Base-by-base conservation (phyloP, 2,113 vertebrate genomes). In the Heterotis niloticus region DNA sequence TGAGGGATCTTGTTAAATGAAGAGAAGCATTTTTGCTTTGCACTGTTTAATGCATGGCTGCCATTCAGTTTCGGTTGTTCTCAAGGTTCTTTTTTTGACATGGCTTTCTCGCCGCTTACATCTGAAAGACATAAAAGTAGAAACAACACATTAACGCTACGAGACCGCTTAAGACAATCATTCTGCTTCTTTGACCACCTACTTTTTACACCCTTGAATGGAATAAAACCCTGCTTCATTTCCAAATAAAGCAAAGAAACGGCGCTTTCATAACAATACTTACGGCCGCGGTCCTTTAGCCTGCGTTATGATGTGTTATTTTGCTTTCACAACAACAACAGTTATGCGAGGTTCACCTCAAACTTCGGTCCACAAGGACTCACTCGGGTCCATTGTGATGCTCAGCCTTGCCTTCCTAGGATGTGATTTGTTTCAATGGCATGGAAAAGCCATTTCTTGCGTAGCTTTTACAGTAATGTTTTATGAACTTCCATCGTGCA, bases 61-160 rank as follows among this genome's bases (percentile, higher is more conserved):
- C 77, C 86, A 83, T 68, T 64, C 81, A 82, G 75, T 29, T 5
- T 28, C 60, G 51, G 64, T 20, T 72, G 83, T 81, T 9, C 69
- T 57, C 83, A 71, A 71, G 78, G 75, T 86, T 78, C 74, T 88
- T 77, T 76, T 83, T 82, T 76, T 78, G 85, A 84, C 68, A 82
- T 75, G 74, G 79, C 80, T 76, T 81, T 79, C 79, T 79, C 85
- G 85, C 86, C 87, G 87, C 88, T 89, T 87, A 90, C 78, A 87
- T 86, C 92, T 93, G 89, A 56, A 78, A 77, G 1, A 67, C 81
- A 88, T 87, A 83, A 90, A 80, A 74, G 12, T 67, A 83, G 24
- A 82, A 12, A 68, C 44, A 16, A 28, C 52, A 56, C 5, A 57
- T 44, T 51, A 14, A 4, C 10, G 75, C 86, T 76, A 66, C 29